phyloP scores from a whole-genome alignment of 2,113 vertebrate genomes.

The Ceyx margarethae region DNA sequence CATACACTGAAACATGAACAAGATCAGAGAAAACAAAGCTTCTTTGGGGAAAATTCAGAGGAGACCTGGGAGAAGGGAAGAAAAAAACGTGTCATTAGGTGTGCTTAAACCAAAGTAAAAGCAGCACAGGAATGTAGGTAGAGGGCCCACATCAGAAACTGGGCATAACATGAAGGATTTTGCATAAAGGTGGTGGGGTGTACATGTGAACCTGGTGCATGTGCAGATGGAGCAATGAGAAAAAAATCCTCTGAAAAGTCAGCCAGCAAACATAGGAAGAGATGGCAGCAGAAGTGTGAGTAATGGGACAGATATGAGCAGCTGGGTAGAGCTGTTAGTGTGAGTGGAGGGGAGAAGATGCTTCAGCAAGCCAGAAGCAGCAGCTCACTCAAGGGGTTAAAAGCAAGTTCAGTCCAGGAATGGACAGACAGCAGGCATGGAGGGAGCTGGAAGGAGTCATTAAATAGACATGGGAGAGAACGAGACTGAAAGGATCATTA shows the following conservation, averaged over 20 bases:
- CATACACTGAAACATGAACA: neutral
- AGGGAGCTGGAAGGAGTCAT: constrained; percentile 49
- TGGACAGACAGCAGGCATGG: constrained; percentile 52
- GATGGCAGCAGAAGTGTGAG: neutral
- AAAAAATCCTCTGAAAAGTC: neutral
- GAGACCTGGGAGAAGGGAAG: neutral
- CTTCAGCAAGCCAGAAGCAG: neutral
- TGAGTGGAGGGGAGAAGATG: neutral
- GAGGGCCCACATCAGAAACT: neutral
- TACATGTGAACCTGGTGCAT: neutral
- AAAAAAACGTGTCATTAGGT: neutral
- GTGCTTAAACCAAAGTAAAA: neutral
- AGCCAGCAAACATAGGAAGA: neutral
- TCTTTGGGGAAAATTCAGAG: neutral
- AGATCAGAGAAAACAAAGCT: neutral
- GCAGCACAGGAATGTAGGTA: fast-evolving
- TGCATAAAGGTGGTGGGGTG: neutral
- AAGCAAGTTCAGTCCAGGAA: constrained; percentile 40
- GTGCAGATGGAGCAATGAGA: neutral
- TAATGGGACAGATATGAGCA: neutral
- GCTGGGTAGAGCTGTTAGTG: neutral
- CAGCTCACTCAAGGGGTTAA: neutral
- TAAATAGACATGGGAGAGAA: constrained; percentile 55
- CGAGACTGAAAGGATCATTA: neutral
- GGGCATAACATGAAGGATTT: neutral